Evolutionary conservation across 2,888 invertebrate genomes (phyloP).

Genomic region (Aporophyla lueneburgensis): DNA sequence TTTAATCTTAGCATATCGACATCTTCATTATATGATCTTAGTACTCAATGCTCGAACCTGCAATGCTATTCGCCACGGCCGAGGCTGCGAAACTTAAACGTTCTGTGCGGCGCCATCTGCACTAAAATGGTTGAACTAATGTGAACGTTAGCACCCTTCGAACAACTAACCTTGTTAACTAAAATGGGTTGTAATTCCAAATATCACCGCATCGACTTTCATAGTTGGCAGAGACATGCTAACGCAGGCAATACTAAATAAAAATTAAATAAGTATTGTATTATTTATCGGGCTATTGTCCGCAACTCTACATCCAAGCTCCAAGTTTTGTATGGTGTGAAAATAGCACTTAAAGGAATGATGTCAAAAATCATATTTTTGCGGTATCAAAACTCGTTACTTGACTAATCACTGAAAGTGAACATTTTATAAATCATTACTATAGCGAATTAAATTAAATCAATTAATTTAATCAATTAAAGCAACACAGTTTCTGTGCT

Average conservation of each 20-base stretch:
- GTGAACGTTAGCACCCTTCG: no score
- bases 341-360: no score
- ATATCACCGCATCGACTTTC: background rate
- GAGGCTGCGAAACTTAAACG: background rate
- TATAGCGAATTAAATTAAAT: no score
- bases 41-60: background rate
- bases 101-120: background rate
- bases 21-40: no score
- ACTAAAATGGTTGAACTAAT: background rate
- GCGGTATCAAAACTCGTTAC: background rate
- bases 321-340: no score
- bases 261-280: background rate
- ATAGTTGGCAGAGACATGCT: background rate
- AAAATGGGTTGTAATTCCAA: background rate
- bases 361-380: background rate
- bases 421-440: no score
- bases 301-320: no score
- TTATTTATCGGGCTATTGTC: background rate
- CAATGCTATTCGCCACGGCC: background rate
- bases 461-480: no score
- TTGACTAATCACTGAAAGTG: background rate
- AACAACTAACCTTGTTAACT: background rate
- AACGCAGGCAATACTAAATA: no score
- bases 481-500: background rate
- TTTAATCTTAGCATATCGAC: no score